Evolutionary conservation across 2,797 vertebrate genomes (phyloP).

Genomic region (Danio jaintianensis): DNA sequence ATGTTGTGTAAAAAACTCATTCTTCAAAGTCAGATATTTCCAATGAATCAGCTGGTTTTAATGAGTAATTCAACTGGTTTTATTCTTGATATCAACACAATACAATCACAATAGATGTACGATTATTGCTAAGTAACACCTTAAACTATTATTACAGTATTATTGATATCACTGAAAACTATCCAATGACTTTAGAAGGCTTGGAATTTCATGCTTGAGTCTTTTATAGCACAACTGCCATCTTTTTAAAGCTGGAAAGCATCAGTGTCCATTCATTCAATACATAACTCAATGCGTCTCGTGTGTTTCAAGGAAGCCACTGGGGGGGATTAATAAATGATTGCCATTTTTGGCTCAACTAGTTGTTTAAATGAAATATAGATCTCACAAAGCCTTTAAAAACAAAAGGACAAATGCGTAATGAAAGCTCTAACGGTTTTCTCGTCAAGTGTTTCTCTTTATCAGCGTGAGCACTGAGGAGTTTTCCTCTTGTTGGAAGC

Average conservation of each 20-base stretch:
- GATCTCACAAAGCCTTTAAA: neutral
- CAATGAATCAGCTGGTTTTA: too few species aligned
- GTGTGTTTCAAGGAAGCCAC: neutral
- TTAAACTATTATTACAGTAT: too few species aligned
- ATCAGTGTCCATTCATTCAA: neutral
- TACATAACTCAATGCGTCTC: neutral
- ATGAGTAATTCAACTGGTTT: too few species aligned
- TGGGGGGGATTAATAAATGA: neutral
- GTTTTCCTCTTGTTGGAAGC: slow-evolving; percentile 13
- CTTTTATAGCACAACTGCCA: neutral
- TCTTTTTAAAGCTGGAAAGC: neutral
- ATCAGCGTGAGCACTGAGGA: neutral
- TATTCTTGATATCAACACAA: too few species aligned
- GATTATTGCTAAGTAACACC: too few species aligned
- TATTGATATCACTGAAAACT: neutral
- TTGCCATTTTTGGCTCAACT: neutral
- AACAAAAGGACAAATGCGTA: neutral
- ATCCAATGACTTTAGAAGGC: neutral
- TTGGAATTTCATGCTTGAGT: slow-evolving; percentile 1
- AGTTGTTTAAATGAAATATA: slow-evolving; percentile 36
- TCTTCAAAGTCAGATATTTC: too few species aligned
- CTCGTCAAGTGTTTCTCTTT: slow-evolving; percentile 7
- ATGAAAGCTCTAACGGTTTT: slow-evolving; percentile 10
- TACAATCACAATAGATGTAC: too few species aligned
- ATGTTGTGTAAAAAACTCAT: too few species aligned